Base-by-base conservation (phyloP, 2,797 vertebrate species). In the Danio choprae region DNA sequence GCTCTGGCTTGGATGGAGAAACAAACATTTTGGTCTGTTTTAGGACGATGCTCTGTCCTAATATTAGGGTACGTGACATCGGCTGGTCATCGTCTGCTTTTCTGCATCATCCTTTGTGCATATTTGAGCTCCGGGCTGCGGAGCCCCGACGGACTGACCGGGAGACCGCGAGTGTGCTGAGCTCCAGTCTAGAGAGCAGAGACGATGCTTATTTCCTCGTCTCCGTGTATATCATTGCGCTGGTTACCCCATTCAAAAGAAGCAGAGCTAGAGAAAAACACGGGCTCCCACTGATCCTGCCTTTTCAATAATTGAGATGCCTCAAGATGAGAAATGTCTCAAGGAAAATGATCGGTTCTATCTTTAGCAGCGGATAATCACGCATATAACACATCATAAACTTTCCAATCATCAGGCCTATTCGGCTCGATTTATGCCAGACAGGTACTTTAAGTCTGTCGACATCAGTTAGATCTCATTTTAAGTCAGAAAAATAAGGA, bases 91-190 rank as follows among this genome's bases (percentile, higher is more conserved):
- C 69, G 29, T 50, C 29, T 64, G 85, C 83, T 80, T 68, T 83
- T 75, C 83, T 55, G 82, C 79, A 86, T 85, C 83, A 60, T 78
- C 84, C 87, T 88, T 88, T 90, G 86, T 89, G 88, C 76, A 81
- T 71, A 79, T 80, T 80, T 82, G 74, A 77, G 82, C 67, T 85
- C 76, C 59, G 53, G 84, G 80, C 85, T 83, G 87, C 86, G 89
- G 89, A 84, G 83, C 77, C 83, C 55, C 67, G 67, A 16, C 77
- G 53, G 85, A 74, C 83, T 85, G 89, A 85, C 87, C 83, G 81
- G 83, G 82, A 84, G 59, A 79, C 68, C 56, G 84, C 82, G 85
- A 87, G 84, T 84, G 46, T 58, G 67, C 56, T 0, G 56, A 76
- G 65, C 68, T 88, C 67, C 58, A 8, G 58, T 83, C 80, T 38